phyloP scores from a whole-genome alignment of 2,888 invertebrate species.

The Thymelicus acteon region DNA sequence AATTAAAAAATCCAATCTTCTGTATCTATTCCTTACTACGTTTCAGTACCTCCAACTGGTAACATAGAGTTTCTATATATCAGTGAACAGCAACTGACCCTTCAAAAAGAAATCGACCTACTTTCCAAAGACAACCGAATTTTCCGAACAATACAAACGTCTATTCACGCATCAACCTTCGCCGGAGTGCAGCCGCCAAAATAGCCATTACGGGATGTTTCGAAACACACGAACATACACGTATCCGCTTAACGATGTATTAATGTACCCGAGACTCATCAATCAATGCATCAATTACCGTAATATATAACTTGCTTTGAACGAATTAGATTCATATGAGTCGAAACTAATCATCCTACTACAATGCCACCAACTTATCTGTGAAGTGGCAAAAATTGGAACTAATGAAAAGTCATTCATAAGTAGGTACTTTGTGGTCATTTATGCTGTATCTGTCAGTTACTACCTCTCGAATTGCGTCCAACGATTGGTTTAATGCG shows the following conservation, averaged over 20 bases:
- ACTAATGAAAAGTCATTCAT: no score
- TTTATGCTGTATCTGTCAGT: no score
- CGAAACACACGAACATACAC: constrained; percentile 28
- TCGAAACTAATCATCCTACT: constrained; percentile 41
- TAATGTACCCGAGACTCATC: constrained; percentile 52
- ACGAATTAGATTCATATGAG: constrained; percentile 57
- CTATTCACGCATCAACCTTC: constrained; percentile 8
- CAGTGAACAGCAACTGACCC: neutral
- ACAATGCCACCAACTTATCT: no score
- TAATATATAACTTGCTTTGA: constrained; percentile 61
- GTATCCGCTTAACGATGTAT: constrained; percentile 30
- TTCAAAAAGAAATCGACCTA: constrained; percentile 7
- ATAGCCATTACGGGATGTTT: constrained; percentile 35
- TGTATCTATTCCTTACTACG: no score
- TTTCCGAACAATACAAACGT: constrained; percentile 9
- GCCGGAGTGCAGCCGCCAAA: constrained; percentile 16
- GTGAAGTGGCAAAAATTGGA: no score
- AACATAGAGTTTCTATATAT: neutral
- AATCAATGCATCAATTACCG: constrained; percentile 57
- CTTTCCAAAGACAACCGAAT: neutral
- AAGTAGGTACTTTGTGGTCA: no score
- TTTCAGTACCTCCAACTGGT: no score
- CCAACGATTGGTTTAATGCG: no score
- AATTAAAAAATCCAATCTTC: no score
- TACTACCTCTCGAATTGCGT: no score